Evolutionary conservation across 1,140 invertebrate species (phyloP), one percentile per base, ranked within the genome.

Genomic region (Pseudomyrmex dendroicus): DNA sequence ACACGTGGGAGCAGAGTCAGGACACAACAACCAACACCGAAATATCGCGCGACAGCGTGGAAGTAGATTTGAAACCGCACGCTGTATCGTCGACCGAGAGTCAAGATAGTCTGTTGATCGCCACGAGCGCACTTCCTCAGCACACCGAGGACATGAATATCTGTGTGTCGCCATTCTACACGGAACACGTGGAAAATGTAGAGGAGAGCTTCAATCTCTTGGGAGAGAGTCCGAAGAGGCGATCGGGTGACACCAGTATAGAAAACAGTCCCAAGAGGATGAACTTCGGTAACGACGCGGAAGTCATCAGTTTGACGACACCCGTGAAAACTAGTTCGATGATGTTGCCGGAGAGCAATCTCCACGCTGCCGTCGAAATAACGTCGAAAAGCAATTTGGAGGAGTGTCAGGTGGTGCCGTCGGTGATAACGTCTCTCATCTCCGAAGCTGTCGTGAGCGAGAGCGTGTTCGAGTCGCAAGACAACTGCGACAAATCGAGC

Each of bases 341-440:
- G 62, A 84, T 61, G 2, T 68, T 82, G 0, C 22, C 62, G 1
- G 62, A 84, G 5, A 82, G 83, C 8, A 88, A 89, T 50, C 82
- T 76, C 67, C 83, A 83, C 20, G 46, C 90, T 5, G 84, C 87
- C 22, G 22, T 22, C 10, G 50, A 52, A 64, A 90, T 90, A 2
- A 85, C 84, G 2, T 89, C 87, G 0, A 89, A 91, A 73, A 84
- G 90, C 15, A 88, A 90, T 73, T 83, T 89, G 1, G 93, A 94
- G 46, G 93, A 94, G 56, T 94, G 93, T 78, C 94, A 94, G 64
- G 92, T 93, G n/a, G 92, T 93, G 25, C 93, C 93, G 12, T 93
- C 92, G 61, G 77, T 89, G 44, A 88, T 85, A 35, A 35, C 35
- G 15, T 84, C 84, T 10, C 67, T 85, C 15, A 77, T 83, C 0